Evolutionary conservation across 2,888 invertebrate genomes (phyloP).

Genomic region (Chaitophorus viminalis): DNA sequence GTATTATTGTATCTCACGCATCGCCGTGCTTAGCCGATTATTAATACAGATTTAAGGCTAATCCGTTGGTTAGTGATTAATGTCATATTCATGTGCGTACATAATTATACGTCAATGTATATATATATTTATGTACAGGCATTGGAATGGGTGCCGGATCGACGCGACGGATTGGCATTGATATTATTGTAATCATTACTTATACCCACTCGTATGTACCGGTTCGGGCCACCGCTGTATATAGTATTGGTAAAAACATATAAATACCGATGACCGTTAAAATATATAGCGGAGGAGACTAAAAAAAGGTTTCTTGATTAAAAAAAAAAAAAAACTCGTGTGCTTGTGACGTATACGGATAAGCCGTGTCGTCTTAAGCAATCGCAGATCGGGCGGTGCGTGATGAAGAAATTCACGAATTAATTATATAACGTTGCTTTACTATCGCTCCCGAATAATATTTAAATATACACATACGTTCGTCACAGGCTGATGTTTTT

Average conservation of each 20-base stretch:
- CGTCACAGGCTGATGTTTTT: too few relatives aligned
- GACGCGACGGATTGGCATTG: not conserved
- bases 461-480: too few relatives aligned
- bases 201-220: too few relatives aligned
- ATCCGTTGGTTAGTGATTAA: not conserved
- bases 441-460: too few relatives aligned
- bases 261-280: not conserved
- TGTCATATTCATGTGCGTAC: not conserved
- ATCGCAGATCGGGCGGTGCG: not conserved
- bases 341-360: too few relatives aligned
- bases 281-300: not conserved
- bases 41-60: conserved; percentile 22
- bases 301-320: too few relatives aligned
- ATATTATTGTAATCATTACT: not conserved
- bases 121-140: not conserved
- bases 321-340: too few relatives aligned
- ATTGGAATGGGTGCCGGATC: not conserved
- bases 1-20: not conserved
- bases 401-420: not conserved
- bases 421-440: not conserved
- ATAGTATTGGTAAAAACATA: not conserved
- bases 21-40: conserved; percentile 17
- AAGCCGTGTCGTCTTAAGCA: too few relatives aligned
- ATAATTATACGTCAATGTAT: not conserved
- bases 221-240: not conserved